A percentile compares a stretch with the other conserved stretches of the same genome.
Evolutionary conservation across 2,113 vertebrate species (phyloP).

Genomic region (Gila orcuttii): DNA sequence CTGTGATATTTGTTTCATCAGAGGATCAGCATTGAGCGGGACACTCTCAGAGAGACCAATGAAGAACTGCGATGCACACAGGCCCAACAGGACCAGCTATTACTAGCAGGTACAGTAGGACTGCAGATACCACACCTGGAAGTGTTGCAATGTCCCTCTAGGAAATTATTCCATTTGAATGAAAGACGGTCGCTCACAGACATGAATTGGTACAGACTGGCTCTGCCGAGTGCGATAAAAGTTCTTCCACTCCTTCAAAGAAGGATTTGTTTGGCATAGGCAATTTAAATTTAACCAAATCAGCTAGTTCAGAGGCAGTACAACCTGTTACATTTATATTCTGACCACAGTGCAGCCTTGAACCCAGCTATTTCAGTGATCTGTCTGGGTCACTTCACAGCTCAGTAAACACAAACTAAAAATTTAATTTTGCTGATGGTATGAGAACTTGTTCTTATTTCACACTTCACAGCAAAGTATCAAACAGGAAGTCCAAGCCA

Average conservation of each 20-base stretch:
- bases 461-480: slow-evolving; percentile 64
- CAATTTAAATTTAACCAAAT: background rate
- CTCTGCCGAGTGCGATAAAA: background rate
- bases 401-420: background rate
- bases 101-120: slow-evolving; percentile 81
- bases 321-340: background rate
- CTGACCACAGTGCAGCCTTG: background rate
- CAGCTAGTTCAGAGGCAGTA: background rate
- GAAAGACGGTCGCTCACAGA: background rate
- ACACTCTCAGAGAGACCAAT: slow-evolving; percentile 91
- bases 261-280: background rate
- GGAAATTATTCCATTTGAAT: slow-evolving; percentile 2
- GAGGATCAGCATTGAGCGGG: slow-evolving; percentile 91
- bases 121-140: background rate
- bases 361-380: background rate
- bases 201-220: background rate
- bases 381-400: background rate
- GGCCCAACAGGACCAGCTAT: slow-evolving; percentile 89
- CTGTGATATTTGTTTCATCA: slow-evolving; percentile 58
- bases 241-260: background rate
- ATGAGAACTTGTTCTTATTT: slow-evolving; percentile 8
- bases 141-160: background rate
- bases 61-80: slow-evolving; percentile 93
- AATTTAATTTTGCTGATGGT: background rate
- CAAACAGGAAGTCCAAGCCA: slow-evolving; percentile 81